Conservation (phyloP, 1,140 invertebrate species). For the Hydropsyche tenuis region DNA sequence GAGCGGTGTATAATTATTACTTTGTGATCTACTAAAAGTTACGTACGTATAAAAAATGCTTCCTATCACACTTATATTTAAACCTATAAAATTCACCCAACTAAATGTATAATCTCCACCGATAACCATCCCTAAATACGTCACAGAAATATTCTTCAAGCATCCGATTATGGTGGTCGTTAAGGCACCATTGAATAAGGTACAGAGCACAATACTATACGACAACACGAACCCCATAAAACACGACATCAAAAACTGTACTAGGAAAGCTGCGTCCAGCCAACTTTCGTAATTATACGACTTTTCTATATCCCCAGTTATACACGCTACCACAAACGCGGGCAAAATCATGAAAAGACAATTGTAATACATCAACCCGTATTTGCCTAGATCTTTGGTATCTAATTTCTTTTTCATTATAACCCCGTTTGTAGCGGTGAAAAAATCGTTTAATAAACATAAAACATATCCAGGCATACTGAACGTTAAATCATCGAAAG, state of each 20-base stretch:
- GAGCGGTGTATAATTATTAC: neutral
- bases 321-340: slow-evolving; percentile 74
- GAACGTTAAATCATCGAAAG: slow-evolving; percentile 92
- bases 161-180: slow-evolving; percentile 99
- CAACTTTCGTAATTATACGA: slow-evolving; percentile 74
- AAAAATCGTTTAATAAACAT: slow-evolving; percentile 87
- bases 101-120: slow-evolving; percentile 97
- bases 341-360: slow-evolving; percentile 94
- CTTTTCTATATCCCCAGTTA: slow-evolving; percentile 80
- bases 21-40: slow-evolving; percentile 66
- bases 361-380: slow-evolving; percentile 97
- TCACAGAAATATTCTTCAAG: slow-evolving; percentile 90
- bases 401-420: slow-evolving; percentile 98
- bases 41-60: slow-evolving; percentile 83
- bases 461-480: slow-evolving; percentile 88
- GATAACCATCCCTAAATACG: slow-evolving; percentile 95
- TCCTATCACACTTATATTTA: slow-evolving; percentile 87
- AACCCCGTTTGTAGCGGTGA: slow-evolving; percentile 96
- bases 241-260: slow-evolving; percentile 89
- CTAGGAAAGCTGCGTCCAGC: slow-evolving; percentile 77
- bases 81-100: slow-evolving; percentile 90
- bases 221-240: slow-evolving; percentile 96
- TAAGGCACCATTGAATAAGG: slow-evolving; percentile 93
- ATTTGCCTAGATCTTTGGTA: slow-evolving; percentile 91
- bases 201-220: slow-evolving; percentile 95